phyloP scores from a whole-genome alignment of 2,888 invertebrate species.

The Mantis religiosa region DNA sequence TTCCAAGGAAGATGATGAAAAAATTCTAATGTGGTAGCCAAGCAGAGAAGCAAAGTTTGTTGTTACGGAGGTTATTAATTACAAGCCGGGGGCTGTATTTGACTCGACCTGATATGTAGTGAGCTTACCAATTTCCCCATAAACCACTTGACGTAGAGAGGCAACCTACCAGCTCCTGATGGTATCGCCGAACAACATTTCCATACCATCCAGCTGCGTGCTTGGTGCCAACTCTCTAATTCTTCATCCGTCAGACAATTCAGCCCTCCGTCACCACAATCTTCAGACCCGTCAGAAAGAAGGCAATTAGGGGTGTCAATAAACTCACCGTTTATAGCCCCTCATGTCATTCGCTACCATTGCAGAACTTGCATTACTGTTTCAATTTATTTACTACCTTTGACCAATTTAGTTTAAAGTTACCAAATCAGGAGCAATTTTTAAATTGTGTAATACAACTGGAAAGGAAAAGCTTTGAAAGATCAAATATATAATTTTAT shows the following conservation, averaged over 20 bases:
- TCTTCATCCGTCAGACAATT: not conserved
- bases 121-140: not conserved
- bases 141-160: not conserved
- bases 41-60: not conserved
- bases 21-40: not conserved
- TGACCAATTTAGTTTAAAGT: too few species aligned
- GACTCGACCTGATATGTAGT: not conserved
- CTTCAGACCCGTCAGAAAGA: not conserved
- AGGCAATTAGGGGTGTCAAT: not conserved
- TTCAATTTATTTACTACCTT: too few species aligned
- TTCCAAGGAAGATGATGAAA: not conserved
- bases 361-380: too few species aligned
- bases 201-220: not conserved
- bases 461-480: too few species aligned
- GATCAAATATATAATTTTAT: too few species aligned
- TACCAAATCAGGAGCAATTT: too few species aligned
- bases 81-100: not conserved
- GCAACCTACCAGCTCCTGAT: not conserved
- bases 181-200: not conserved
- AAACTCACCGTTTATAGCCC: not conserved
- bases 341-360: too few species aligned
- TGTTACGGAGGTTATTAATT: not conserved
- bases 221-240: not conserved
- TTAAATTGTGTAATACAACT: too few species aligned
- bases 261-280: not conserved